Evolutionary conservation across 2,888 invertebrate species (phyloP), one percentile per base, ranked within the genome.

Genomic region (Tetrapedia diversipes): DNA sequence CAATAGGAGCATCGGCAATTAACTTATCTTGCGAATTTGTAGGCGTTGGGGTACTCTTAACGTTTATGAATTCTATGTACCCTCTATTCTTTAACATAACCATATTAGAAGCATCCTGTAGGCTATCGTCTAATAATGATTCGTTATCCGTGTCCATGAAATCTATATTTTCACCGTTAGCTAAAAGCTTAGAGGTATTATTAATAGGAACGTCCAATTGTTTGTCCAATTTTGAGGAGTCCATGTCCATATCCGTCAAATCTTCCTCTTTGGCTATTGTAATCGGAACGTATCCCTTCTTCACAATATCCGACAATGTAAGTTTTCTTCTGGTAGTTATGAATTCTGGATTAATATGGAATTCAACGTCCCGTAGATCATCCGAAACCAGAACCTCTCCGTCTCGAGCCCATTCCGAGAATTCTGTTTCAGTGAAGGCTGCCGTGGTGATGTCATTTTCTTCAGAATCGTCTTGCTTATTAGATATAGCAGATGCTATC

Each of bases 381-480:
- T 96, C 96, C 0, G 96, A 94, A 1, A 95, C 95, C 19, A 91
- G 87, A 8, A 87, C 92, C 47, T 94, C 95, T 81, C 95, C 96
- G 87, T 97, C 97, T 4, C 96, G 94, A 0, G 96, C 97, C 97
- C 97, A 97, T 90, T 97, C 97, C 0, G 97, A 97, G n/a, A 97
- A 92, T 89, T 97, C 97, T 0, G 97, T 97, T 91, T 97, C 97
- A 0, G 97, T 97, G 14, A 97, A 92, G 2, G 95, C 96, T 1
- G 95, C 94, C 0, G 95, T 95, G 0, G 95, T 95, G 1, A 93
- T 93, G 83, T 96, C 96, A 1, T 95, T 94, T 65, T 95, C 90
- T 37, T 91, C 94, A 0, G 96, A 96, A 82, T 95, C 95, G 0
- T 92, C 92, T 54, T 90, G 89, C 53, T 89, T 91, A 29, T 87